phyloP scores from a whole-genome alignment of 2,797 vertebrate species.

The Melanotaenia parkinsoni region DNA sequence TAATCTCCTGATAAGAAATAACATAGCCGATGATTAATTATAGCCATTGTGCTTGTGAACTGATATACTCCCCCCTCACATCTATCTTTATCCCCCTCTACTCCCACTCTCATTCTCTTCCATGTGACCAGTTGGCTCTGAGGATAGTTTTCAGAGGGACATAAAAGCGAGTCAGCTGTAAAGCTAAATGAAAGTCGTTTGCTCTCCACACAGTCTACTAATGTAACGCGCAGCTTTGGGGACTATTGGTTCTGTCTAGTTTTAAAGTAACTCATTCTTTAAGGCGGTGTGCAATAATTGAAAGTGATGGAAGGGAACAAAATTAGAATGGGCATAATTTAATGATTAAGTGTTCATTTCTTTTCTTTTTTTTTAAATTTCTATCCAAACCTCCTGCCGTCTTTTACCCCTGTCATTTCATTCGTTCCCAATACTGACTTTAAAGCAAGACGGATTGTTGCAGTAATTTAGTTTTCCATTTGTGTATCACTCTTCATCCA shows the following conservation, averaged over 20 bases:
- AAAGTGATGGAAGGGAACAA: slow-evolving; percentile 88
- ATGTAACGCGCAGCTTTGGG: slow-evolving; percentile 83
- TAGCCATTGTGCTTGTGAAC: slow-evolving; percentile 87
- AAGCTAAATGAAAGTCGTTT: slow-evolving; percentile 90
- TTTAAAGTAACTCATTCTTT: slow-evolving; percentile 87
- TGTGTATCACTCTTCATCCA: slow-evolving; percentile 73
- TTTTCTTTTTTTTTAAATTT: slow-evolving; percentile 28
- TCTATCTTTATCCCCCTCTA: slow-evolving; percentile 75
- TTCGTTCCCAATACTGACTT: slow-evolving; percentile 56
- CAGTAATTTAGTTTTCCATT: slow-evolving; percentile 89
- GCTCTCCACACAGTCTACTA: slow-evolving; percentile 84
- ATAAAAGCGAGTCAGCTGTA: slow-evolving; percentile 88
- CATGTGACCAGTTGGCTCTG: slow-evolving; percentile 75
- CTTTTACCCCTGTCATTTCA: slow-evolving; percentile 24
- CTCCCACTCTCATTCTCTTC: slow-evolving; percentile 39
- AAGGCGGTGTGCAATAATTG: slow-evolving; percentile 88
- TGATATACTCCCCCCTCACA: slow-evolving; percentile 83
- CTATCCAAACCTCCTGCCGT: slow-evolving; percentile 23
- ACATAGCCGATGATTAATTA: slow-evolving; percentile 87
- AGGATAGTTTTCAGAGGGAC: slow-evolving; percentile 86
- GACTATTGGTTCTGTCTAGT: slow-evolving; percentile 90
- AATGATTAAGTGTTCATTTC: slow-evolving; percentile 83
- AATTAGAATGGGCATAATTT: slow-evolving; percentile 90
- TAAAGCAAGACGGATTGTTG: slow-evolving; percentile 87
- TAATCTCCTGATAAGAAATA: slow-evolving; percentile 82